Conservation (phyloP, 2,797 vertebrate genomes). For the Glyptemys insculpta region DNA sequence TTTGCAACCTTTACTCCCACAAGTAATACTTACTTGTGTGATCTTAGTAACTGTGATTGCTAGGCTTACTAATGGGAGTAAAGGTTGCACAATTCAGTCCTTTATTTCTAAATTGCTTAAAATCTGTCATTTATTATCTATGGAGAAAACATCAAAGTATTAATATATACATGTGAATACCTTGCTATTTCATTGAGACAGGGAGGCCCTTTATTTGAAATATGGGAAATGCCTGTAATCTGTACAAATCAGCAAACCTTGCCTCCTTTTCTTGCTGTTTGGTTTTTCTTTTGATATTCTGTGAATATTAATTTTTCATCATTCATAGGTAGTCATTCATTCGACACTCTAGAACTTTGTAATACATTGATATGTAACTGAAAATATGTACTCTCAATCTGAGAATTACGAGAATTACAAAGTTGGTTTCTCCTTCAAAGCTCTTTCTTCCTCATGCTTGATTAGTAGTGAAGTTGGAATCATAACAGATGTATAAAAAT, state of each 20-base stretch:
- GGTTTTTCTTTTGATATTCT: background rate
- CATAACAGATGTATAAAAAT: background rate
- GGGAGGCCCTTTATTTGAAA: background rate
- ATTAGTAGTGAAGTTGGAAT: background rate
- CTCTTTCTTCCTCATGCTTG: background rate
- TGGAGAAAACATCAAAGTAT: background rate
- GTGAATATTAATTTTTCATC: background rate
- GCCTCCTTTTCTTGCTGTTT: background rate
- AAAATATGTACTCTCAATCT: background rate
- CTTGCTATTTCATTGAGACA: background rate
- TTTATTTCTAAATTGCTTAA: background rate
- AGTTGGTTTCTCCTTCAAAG: background rate
- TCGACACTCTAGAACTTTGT: background rate
- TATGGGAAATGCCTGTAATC: background rate
- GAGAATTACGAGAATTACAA: background rate
- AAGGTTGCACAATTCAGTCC: background rate
- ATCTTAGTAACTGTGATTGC: background rate
- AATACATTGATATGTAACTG: rapidly evolving
- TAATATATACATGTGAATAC: background rate
- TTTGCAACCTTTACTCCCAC: background rate
- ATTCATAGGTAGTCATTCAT: background rate
- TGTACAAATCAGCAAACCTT: background rate
- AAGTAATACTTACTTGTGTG: background rate
- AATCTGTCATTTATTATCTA: background rate
- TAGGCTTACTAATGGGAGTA: background rate